Percentiles rank a stretch among this genome's conserved stretches.
phyloP scores from a whole-genome alignment of 2,113 vertebrate genomes.

The Neogale vison region DNA sequence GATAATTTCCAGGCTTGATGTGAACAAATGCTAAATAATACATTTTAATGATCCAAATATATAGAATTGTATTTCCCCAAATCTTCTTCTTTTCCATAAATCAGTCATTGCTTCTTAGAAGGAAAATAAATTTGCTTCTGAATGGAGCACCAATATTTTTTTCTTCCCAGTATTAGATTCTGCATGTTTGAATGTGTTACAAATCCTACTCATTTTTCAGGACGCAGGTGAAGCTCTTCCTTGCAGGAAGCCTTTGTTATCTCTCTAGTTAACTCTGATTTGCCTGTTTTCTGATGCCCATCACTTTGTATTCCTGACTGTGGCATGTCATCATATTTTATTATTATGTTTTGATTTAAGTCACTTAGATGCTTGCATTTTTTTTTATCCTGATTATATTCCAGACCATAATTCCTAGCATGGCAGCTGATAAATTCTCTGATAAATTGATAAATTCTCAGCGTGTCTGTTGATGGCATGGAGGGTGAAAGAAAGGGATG shows the following conservation, averaged over 20 bases:
- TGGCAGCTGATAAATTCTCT: neutral
- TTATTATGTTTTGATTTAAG: neutral
- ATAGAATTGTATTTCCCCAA: neutral
- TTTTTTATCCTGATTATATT: neutral
- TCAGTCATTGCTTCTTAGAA: neutral
- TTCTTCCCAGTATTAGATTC: neutral
- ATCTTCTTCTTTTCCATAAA: neutral
- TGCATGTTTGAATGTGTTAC: neutral
- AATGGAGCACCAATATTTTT: neutral
- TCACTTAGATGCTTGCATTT: neutral
- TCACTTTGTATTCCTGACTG: neutral
- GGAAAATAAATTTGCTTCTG: constrained; percentile 32
- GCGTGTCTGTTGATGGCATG: neutral
- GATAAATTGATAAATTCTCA: neutral
- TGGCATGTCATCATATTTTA: neutral
- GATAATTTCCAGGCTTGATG: neutral
- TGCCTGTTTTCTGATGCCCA: neutral
- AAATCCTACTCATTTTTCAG: neutral
- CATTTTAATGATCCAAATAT: neutral
- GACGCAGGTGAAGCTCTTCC: neutral
- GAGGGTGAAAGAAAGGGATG: neutral
- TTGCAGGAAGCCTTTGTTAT: neutral
- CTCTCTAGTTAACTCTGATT: neutral
- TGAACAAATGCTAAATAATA: neutral
- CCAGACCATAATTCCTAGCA: neutral